phyloP scores from a whole-genome alignment of 2,888 invertebrate species.

The Catotricha subobsoleta region DNA sequence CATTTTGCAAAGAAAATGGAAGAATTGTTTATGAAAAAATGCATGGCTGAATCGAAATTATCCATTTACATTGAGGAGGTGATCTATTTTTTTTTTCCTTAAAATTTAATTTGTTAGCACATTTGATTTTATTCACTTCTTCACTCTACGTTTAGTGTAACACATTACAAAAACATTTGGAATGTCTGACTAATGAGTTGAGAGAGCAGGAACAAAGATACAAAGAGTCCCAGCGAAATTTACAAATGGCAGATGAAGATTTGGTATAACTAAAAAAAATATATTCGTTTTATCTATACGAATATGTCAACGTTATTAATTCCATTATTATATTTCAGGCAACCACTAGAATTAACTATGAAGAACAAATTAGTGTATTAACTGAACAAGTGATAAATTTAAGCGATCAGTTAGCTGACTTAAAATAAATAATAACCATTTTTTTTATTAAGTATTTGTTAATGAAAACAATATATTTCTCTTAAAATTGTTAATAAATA shows the following conservation, averaged over 20 bases:
- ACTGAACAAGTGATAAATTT: slow-evolving; percentile 43
- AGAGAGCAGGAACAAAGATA: slow-evolving; percentile 35
- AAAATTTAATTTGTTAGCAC: background rate
- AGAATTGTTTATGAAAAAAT: slow-evolving; percentile 24
- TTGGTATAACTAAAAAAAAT: slow-evolving; percentile 23
- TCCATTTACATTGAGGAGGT: slow-evolving; percentile 14
- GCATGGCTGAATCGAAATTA: slow-evolving; percentile 24
- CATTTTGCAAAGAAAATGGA: slow-evolving; percentile 26
- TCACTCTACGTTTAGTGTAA: slow-evolving; percentile 16
- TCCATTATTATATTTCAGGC: slow-evolving; percentile 16
- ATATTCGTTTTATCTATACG: background rate
- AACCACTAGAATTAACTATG: slow-evolving; percentile 45
- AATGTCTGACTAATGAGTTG: slow-evolving; percentile 32
- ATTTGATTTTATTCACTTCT: slow-evolving; percentile 2
- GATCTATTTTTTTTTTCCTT: background rate
- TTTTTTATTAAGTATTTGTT: background rate
- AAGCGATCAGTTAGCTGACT: slow-evolving; percentile 63
- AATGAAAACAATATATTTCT: too few species aligned
- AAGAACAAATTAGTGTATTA: slow-evolving; percentile 41
- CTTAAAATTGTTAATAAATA: too few species aligned
- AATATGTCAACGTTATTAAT: background rate
- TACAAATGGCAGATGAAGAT: slow-evolving; percentile 45
- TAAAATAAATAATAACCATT: slow-evolving; percentile 20
- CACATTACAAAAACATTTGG: slow-evolving; percentile 31
- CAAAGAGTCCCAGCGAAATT: slow-evolving; percentile 29